Evolutionary conservation across 2,888 invertebrate genomes (phyloP), one percentile per base, ranked within the genome.

Genomic region (Rhamnusium bicolor): DNA sequence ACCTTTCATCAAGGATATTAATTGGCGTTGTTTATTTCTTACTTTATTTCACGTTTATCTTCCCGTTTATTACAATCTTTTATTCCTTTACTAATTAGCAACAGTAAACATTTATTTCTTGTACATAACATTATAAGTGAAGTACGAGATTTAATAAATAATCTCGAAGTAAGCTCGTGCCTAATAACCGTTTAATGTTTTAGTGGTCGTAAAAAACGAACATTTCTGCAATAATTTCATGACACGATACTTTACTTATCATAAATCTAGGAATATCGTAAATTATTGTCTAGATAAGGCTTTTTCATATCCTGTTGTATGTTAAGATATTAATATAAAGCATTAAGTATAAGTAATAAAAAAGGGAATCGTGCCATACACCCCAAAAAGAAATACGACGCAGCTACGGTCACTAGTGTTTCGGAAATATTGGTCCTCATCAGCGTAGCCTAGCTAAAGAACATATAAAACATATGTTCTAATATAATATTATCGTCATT

Each of bases 71-170:
- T 53, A 21, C 19, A 12, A 53, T 21, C 21, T 19, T 21, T 53
- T 53, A 27, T 27, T 24, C n/a, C n/a, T 18, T 27, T 8, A 8
- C 24, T 54, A 54, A 54, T 24, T 14, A 3, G n/a, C 54, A n/a
- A 54, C 54, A 54, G n/a, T 0, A 54, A 54, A 54, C 14, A 27
- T 54, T 54, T 54, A n/a, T 54, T 49, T n/a, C 21, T n/a, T 27
- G 3, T 12, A 53, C 53, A 12, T 27, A 54, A 54, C 54, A 14
- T 54, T 54, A 54, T 6, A 54, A 5, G 24, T 54, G 8, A 54
- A 24, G 24, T 54, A 54, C 1, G 54, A 12, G 24, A 54, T 54
- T 54, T 24, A n/a, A 54, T 54, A 24, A 54, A 24, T 54, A 54
- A 54, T 21, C 24, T 12, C 54, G 12, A 10, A 27, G 24, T 27